Evolutionary conservation across 2,113 vertebrate genomes (phyloP).

Genomic region (Dicentrarchus labrax): DNA sequence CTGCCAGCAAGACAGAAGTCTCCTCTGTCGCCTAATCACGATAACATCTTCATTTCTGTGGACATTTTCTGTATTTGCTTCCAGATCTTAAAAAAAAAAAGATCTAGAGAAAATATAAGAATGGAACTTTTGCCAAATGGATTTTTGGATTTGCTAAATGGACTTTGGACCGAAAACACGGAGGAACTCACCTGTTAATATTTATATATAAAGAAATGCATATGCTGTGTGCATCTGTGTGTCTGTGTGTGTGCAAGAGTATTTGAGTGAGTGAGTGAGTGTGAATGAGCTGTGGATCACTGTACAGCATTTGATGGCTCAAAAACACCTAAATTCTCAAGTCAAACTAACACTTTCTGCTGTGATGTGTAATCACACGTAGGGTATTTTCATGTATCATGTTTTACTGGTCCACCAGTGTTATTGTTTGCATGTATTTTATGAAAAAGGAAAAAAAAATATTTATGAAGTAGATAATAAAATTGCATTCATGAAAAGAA

Average conservation of each 20-base stretch:
- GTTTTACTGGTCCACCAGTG: slow-evolving; percentile 52
- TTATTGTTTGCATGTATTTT: slow-evolving; percentile 65
- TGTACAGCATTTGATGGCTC: slow-evolving; percentile 24
- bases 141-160: slow-evolving; percentile 45
- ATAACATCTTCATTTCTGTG: slow-evolving; percentile 4
- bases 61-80: slow-evolving; percentile 23
- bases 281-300: slow-evolving; percentile 16
- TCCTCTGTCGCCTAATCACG: slow-evolving; percentile 82
- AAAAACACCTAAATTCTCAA: slow-evolving; percentile 15
- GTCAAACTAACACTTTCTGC: slow-evolving; percentile 16
- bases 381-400: slow-evolving; percentile 44
- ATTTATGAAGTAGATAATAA: slow-evolving; percentile 64
- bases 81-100: slow-evolving; percentile 38
- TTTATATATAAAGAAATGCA: slow-evolving; percentile 35
- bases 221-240: slow-evolving; percentile 30
- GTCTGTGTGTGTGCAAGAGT: not conserved
- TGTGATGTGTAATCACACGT: slow-evolving; percentile 5
- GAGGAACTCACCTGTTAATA: slow-evolving; percentile 41
- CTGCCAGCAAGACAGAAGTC: slow-evolving; percentile 89
- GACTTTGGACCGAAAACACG: slow-evolving; percentile 29
- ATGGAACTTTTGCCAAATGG: slow-evolving; percentile 50
- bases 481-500: slow-evolving; percentile 71
- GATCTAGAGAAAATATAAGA: slow-evolving; percentile 18
- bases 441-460: slow-evolving; percentile 55
- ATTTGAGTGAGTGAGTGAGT: slow-evolving; percentile 1